Percentiles rank a stretch among this genome's conserved stretches.
Conservation (phyloP, 1,140 invertebrate genomes). For the Listronotus bonariensis region DNA sequence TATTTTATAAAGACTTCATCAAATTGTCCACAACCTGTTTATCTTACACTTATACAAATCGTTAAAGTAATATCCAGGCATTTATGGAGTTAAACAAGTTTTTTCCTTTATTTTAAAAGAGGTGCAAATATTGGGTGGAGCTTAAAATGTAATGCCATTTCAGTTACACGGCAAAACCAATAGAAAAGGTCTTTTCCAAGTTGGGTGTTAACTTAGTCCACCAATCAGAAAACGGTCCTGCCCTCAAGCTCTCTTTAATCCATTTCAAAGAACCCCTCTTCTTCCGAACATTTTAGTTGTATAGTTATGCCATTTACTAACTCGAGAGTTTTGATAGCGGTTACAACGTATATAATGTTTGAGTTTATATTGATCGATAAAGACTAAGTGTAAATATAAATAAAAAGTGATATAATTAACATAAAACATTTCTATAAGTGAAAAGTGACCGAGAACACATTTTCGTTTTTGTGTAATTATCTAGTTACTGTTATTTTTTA, state of each 20-base stretch:
- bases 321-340: slow-evolving; percentile 50
- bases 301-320: slow-evolving; percentile 49
- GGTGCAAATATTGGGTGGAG: slow-evolving; percentile 44
- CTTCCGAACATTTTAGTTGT: slow-evolving; percentile 16
- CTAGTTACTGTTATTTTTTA: too few relatives aligned
- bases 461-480: too few relatives aligned
- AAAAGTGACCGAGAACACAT: too few relatives aligned
- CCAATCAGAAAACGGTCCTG: slow-evolving; percentile 27
- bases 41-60: slow-evolving; percentile 48
- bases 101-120: slow-evolving; percentile 35
- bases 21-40: slow-evolving; percentile 47
- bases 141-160: slow-evolving; percentile 44
- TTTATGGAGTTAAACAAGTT: slow-evolving; percentile 48
- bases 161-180: slow-evolving; percentile 40
- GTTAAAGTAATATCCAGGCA: slow-evolving; percentile 49
- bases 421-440: too few relatives aligned
- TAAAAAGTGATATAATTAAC: too few relatives aligned
- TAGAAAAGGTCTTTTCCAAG: slow-evolving; percentile 14
- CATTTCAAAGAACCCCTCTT: slow-evolving; percentile 23
- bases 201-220: slow-evolving; percentile 4
- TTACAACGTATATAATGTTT: slow-evolving; percentile 43
- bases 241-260: slow-evolving; percentile 25
- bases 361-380: slow-evolving; percentile 12
- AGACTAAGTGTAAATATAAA: too few relatives aligned
- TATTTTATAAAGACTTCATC: slow-evolving; percentile 44